Conservation (phyloP, 2,113 vertebrate genomes). For the Aepyceros melampus region DNA sequence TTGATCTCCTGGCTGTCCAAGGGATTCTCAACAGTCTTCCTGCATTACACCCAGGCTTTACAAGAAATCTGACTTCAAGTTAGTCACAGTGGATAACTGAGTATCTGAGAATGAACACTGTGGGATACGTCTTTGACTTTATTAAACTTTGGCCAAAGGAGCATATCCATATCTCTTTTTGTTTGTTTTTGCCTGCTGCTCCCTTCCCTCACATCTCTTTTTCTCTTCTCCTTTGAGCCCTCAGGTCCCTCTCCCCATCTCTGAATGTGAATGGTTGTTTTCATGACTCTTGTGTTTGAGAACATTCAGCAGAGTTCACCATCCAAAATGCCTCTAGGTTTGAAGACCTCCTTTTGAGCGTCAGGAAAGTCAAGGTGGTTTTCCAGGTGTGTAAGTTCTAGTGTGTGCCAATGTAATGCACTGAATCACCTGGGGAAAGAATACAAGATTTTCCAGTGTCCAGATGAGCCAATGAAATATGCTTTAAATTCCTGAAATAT, state of each 20-base stretch:
- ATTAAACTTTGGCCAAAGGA: not conserved
- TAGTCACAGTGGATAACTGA: not conserved
- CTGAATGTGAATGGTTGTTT: not conserved
- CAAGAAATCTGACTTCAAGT: not conserved
- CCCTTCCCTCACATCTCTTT: not conserved
- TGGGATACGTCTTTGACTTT: not conserved
- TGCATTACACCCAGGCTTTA: not conserved
- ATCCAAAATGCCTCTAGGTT: conserved; percentile 8
- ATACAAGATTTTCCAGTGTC: conserved; percentile 79
- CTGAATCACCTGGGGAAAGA: conserved; percentile 69
- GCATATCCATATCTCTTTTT: not conserved
- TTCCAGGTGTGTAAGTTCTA: conserved; percentile 66
- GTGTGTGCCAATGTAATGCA: conserved; percentile 53
- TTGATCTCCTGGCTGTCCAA: not conserved
- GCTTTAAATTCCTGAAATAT: conserved; percentile 59
- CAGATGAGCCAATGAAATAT: conserved; percentile 71
- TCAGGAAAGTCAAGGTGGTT: conserved; percentile 23
- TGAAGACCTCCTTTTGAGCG: conserved; percentile 23
- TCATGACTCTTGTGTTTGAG: not conserved
- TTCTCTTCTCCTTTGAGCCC: not conserved
- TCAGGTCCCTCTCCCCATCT: not conserved
- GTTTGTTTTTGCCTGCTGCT: not conserved
- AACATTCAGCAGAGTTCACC: not conserved
- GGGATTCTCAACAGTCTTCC: not conserved
- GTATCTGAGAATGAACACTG: not conserved